Base-by-base conservation (phyloP, 2,797 vertebrate genomes). In the Passerculus sandwichensis region DNA sequence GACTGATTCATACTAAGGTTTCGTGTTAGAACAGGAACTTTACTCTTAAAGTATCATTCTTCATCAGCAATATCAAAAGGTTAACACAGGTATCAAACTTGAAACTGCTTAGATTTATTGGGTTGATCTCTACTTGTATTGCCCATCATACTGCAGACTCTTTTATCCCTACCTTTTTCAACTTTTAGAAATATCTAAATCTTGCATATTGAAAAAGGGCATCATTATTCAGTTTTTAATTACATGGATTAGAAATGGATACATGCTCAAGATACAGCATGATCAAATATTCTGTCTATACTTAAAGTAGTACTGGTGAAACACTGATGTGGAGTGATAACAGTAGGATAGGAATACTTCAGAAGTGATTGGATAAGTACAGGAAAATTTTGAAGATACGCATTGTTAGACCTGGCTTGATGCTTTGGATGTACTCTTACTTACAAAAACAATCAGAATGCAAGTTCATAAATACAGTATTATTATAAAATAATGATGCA, bases 11-110 rank as follows among this genome's bases (percentile, higher is more conserved):
- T 27, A 25, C 8, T 51, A 44, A 64, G 25, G 51, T 61, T 76
- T 82, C 64, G 1, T 85, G 6, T 60, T 82, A 79, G 13, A 45
- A 51, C 4, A 57, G 22, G 5, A 53, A 30, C 7, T 30, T 80
- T 47, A 15, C 25, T 75, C 17, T 53, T 27, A 69, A 75, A 72
- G 2, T 44, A 30, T 34, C 0, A 0, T 38, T 7, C 32, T 69
- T 75, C 15, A 21, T 85, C 38, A 15, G 21, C 76, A 21, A 30
- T 81, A 61, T 48, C 13, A 56, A 42, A 89, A 82, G 11, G 9
- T 29, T 87, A 57, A 48, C 22, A 34, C 6, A 9, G 6, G 2
- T 78, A 45, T 48, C 19, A 47, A 82, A 81, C 3, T 71, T 89
- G 16, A 44, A 59, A 59, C 5, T 66, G 15, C 25, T 79, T 73